Evolutionary conservation across 2,797 vertebrate genomes (phyloP), one percentile per base, ranked within the genome.

Genomic region (Cyclopterus lumpus): DNA sequence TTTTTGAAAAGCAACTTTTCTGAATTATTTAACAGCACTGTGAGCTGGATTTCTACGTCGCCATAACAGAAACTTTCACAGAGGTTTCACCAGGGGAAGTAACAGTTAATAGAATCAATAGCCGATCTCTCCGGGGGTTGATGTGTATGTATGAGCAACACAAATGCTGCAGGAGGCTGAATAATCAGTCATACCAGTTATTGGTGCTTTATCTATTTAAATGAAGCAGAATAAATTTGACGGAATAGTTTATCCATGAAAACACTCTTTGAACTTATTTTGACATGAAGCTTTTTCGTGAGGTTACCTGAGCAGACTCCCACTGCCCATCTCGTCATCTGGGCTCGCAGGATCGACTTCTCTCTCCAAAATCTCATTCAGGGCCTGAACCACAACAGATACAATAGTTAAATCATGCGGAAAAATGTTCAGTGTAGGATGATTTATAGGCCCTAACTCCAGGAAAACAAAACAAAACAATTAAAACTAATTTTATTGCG

Each of bases 221-320:
- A 79, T 24, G 26, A 46, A 76, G 69, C 55, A 70, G 51, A 53
- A 53, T 53, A 15, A 15, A 62, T 64, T 62, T 54, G 28, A 32
- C 28, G 22, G 75, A 70, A 57, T 15, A 64, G 15, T 44, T 61
- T 65, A 22, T 3, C 24, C 3, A 2, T 54, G 22, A 1, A 55
- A 75, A 70, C 2, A 42, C 28, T 73, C 51, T 76, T 38, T 77
- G 30, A 80, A 66, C 53, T 67, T 15, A 20, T 2, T 69, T 71
- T 67, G 55, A 67, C 40, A 76, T 28, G 6, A 57, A 34, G 46
- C 6, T 49, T 30, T 55, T 26, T 53, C 4, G 15, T 8, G 16
- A 40, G 71, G 85, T 91, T 91, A 99, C 98, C 98, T 97, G 90
- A 99, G 97, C 88, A 99, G 96, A 91, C 96, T 97, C 79, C 97